Conservation (phyloP, 1,140 invertebrate genomes). For the Drosophila biarmipes region DNA sequence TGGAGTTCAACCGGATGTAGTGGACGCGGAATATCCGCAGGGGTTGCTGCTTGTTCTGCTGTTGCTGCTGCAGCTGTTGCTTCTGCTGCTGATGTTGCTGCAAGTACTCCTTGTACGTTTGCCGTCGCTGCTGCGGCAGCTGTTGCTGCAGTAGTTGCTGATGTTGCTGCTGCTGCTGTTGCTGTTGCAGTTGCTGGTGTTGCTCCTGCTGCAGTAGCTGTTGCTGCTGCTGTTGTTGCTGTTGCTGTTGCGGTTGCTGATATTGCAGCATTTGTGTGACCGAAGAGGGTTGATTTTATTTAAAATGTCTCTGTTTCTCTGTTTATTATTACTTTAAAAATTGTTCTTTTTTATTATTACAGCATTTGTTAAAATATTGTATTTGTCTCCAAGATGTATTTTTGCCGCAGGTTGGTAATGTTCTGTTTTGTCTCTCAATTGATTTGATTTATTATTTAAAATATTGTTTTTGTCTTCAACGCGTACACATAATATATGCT, state of each 20-base stretch:
- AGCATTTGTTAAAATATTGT: background rate
- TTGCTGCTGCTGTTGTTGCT: constrained; percentile 36
- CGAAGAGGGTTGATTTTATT: constrained; percentile 17
- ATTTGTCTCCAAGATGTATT: background rate
- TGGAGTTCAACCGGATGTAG: constrained; percentile 75
- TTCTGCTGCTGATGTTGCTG: constrained; percentile 71
- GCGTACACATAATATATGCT: constrained; percentile 16
- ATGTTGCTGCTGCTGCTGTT: constrained; percentile 43
- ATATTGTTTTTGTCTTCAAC: constrained; percentile 1
- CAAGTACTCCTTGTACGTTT: constrained; percentile 69
- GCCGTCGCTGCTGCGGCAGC: constrained; percentile 60
- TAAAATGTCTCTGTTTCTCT: constrained; percentile 6
- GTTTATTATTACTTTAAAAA: background rate
- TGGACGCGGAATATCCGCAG: constrained; percentile 78
- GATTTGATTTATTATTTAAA: constrained; percentile 10
- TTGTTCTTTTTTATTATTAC: background rate
- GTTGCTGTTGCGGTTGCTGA: constrained; percentile 54
- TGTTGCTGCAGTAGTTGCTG: constrained; percentile 48
- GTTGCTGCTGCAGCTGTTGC: constrained; percentile 54
- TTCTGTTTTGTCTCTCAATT: background rate
- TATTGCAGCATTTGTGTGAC: constrained; percentile 75
- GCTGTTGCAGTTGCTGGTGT: constrained; percentile 13
- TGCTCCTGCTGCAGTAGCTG: constrained; percentile 29
- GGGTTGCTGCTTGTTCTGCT: constrained; percentile 63
- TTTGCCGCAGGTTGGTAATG: background rate